These are phyloP conservation scores for Gopherus flavomarginatus DNA, from an alignment of 2,113 vertebrate genomes.

Conservation along the genomic window DNA sequence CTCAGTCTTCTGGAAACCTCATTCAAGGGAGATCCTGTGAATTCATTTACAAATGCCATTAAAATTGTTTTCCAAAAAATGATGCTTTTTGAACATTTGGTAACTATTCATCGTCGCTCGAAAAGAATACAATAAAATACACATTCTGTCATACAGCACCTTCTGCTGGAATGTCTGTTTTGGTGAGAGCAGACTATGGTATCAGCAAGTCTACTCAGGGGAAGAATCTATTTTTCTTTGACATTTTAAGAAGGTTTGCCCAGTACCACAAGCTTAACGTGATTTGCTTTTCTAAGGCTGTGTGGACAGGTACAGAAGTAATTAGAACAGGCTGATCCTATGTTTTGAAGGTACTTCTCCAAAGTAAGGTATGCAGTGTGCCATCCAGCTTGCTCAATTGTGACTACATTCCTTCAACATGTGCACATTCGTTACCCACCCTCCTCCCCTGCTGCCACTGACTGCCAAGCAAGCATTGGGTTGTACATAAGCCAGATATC, in stretches of 20 bases:
- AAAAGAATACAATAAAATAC: background rate
- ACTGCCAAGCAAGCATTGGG: background rate
- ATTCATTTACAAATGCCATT: conserved; percentile 2
- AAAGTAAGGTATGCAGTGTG: background rate
- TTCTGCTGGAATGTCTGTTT: background rate
- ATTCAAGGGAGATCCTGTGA: background rate
- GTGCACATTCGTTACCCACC: background rate
- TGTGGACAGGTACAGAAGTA: background rate
- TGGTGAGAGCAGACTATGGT: background rate
- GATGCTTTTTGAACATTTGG: background rate
- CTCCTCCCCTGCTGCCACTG: background rate
- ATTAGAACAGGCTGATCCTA: background rate
- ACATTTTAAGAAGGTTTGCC: background rate
- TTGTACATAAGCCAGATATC: background rate
- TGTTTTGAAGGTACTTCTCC: background rate
- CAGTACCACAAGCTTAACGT: background rate
- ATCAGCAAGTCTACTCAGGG: background rate
- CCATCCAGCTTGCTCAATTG: background rate
- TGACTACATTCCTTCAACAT: background rate
- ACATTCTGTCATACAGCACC: background rate
- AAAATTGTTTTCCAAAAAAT: background rate
- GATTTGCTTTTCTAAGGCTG: background rate
- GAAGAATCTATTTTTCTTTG: background rate
- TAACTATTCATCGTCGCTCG: background rate
- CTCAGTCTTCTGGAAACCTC: conserved; percentile 1